Evolutionary conservation across 2,888 invertebrate species (phyloP).

Genomic region (Amiota communis): DNA sequence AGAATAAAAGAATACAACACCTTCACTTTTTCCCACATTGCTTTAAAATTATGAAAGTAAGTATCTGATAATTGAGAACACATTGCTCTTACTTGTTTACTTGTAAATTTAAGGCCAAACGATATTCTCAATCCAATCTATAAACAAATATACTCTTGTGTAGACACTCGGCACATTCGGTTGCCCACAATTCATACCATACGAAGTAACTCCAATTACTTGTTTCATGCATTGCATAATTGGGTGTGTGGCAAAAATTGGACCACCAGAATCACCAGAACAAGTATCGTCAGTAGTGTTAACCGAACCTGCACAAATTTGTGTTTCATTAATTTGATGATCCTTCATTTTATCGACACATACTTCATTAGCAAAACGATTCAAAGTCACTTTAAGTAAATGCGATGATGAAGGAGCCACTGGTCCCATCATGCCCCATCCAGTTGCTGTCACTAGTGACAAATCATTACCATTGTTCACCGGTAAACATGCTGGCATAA

Average conservation of each 20-base stretch:
- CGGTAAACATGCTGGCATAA: slow-evolving; percentile 74
- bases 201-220: slow-evolving; percentile 75
- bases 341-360: slow-evolving; percentile 68
- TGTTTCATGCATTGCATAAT: slow-evolving; percentile 73
- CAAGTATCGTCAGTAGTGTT: slow-evolving; percentile 75
- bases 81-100: background rate
- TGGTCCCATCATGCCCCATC: slow-evolving; percentile 73
- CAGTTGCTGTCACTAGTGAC: slow-evolving; percentile 70
- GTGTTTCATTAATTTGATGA: slow-evolving; percentile 61
- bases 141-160: slow-evolving; percentile 75
- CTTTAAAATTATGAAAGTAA: too few relatives aligned
- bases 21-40: too few relatives aligned
- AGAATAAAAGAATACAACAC: too few relatives aligned
- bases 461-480: slow-evolving; percentile 54
- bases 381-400: slow-evolving; percentile 75
- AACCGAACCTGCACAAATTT: slow-evolving; percentile 76
- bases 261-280: slow-evolving; percentile 80
- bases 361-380: slow-evolving; percentile 66
- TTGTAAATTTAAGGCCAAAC: slow-evolving; percentile 74
- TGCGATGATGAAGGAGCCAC: slow-evolving; percentile 64
- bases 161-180: slow-evolving; percentile 76
- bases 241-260: slow-evolving; percentile 73
- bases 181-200: slow-evolving; percentile 73
- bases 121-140: slow-evolving; percentile 77
- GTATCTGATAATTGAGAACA: too few relatives aligned